A percentile compares a stretch with the other conserved stretches of the same genome.
These are phyloP conservation scores for Leptinotarsa tumamoca DNA, from an alignment of 2,888 invertebrate genomes.

Conservation along the genomic window DNA sequence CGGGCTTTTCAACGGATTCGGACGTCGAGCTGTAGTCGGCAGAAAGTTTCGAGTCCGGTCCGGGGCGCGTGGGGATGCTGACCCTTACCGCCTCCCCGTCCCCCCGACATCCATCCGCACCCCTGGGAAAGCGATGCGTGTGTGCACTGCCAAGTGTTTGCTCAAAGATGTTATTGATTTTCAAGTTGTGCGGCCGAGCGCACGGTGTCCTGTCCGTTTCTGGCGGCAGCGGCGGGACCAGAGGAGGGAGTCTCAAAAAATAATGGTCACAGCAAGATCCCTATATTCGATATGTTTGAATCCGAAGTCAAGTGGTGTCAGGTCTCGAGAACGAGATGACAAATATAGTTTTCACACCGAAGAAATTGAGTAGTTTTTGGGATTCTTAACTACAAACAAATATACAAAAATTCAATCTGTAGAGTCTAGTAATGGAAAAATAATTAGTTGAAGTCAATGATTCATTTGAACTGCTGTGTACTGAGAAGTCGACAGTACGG, in stretches of 20 bases:
- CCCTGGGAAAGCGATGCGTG: constrained; percentile 65
- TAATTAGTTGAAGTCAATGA: too few relatives aligned
- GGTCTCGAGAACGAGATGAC: too few relatives aligned
- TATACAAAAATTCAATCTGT: too few relatives aligned
- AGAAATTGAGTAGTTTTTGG: too few relatives aligned
- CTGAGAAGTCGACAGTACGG: too few relatives aligned
- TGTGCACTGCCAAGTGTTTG: constrained; percentile 67
- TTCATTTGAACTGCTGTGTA: too few relatives aligned
- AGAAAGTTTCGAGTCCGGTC: constrained; percentile 43
- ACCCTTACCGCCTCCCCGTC: constrained; percentile 44
- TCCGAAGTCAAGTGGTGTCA: too few relatives aligned
- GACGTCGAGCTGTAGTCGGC: constrained; percentile 21
- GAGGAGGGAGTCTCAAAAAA: neutral
- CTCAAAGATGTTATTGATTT: constrained; percentile 68
- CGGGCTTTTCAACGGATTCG: constrained; percentile 7
- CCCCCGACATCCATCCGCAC: constrained; percentile 50
- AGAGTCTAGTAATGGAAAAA: too few relatives aligned
- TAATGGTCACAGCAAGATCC: too few relatives aligned
- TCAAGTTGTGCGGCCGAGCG: constrained; percentile 62
- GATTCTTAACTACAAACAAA: too few relatives aligned
- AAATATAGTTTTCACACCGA: too few relatives aligned
- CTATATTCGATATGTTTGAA: too few relatives aligned
- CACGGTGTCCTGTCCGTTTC: constrained; percentile 55
- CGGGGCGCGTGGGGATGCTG: constrained; percentile 43
- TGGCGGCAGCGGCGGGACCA: constrained; percentile 54